phyloP scores from a whole-genome alignment of 2,797 vertebrate species.

The Myotis daubentonii region DNA sequence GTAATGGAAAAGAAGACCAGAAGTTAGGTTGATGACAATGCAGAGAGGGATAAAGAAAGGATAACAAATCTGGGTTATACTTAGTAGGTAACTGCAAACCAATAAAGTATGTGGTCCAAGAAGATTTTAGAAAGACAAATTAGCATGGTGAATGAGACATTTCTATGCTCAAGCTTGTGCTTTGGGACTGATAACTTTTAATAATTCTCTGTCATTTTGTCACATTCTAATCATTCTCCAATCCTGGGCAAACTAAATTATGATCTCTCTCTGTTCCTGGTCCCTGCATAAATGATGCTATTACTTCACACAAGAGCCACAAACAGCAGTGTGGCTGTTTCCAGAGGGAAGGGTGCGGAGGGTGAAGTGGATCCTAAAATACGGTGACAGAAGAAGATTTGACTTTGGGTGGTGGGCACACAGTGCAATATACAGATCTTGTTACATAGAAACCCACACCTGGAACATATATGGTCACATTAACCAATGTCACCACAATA shows the following conservation, averaged over 20 bases:
- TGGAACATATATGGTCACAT: too few relatives aligned
- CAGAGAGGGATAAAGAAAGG: background rate
- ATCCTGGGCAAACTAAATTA: background rate
- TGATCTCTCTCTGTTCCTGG: background rate
- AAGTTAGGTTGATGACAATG: background rate
- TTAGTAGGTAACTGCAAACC: background rate
- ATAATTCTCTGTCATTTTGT: background rate
- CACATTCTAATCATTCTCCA: background rate
- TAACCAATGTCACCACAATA: too few relatives aligned
- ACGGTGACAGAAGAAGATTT: too few relatives aligned
- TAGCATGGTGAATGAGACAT: background rate
- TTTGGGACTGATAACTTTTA: background rate
- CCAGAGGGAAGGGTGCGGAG: too few relatives aligned
- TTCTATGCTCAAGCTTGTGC: background rate
- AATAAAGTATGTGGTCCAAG: background rate
- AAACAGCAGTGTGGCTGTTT: too few relatives aligned
- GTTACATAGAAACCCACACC: too few relatives aligned
- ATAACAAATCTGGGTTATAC: background rate
- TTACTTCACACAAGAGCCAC: background rate
- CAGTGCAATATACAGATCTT: too few relatives aligned
- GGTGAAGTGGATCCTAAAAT: too few relatives aligned
- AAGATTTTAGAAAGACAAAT: background rate
- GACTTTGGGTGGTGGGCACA: too few relatives aligned
- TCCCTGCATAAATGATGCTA: background rate
- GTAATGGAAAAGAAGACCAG: background rate